Base-by-base conservation (phyloP, 1,140 invertebrate genomes). In the Drosophila nigrodunni region DNA sequence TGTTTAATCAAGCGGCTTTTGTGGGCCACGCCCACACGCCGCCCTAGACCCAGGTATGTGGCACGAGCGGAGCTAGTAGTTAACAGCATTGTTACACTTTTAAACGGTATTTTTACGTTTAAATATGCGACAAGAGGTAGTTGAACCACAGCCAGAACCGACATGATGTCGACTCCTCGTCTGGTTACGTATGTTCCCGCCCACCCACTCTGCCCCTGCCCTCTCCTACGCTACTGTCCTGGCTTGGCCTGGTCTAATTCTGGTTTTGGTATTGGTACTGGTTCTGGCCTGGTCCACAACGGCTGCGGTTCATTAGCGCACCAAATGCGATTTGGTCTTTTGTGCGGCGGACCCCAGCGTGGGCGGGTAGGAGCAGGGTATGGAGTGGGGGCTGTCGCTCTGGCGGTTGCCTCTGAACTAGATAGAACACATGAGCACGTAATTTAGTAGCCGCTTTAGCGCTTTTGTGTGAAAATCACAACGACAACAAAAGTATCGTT, bases 401-500 rank as follows among this genome's bases (percentile, higher is more conserved):
- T 67, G 35, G 68, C 58, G 62, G 61, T 50, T 73, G 58, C 30
- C 52, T 71, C 64, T 68, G 46, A 88, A 88, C 83, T 89, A 89
- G 62, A 65, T 65, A 65, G 83, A 88, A 88, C 83, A 87, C 83
- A 88, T 88, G 83, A 88, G 83, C 83, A 88, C 85, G 83, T 88
- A 88, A 88, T 88, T 88, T 88, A 88, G 83, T 88, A 88, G 83
- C 80, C 85, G 83, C 74, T 83, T 88, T 88, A 75, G 67, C 85
- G 85, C 85, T 88, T 88, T 88, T 88, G 83, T 88, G 85, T 88
- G 83, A 88, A 88, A 88, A 88, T 88, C 83, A 83, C 85, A 88
- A 80, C 85, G 74, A 74, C 83, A 87, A 78, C 67, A 78, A 46
- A 44, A n/a, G n/a, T 65, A 52, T n/a, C 21, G 37, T 11, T 46